Conservation (phyloP, 2,113 vertebrate species). For the Toxotes chatareus region DNA sequence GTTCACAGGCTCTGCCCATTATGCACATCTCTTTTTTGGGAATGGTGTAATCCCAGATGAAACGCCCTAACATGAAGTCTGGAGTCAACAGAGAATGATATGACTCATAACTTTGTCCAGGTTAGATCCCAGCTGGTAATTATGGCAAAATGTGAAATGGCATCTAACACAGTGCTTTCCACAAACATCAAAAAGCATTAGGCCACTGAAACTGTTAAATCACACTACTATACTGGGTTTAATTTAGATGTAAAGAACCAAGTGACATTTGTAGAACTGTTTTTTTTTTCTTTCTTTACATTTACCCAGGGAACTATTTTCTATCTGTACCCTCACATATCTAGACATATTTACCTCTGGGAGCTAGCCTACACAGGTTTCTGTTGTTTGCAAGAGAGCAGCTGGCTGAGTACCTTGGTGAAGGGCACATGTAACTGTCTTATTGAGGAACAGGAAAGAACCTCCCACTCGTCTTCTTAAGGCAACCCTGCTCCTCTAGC, state of each 20-base stretch:
- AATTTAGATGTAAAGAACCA: slow-evolving; percentile 13
- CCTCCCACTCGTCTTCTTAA: slow-evolving; percentile 74
- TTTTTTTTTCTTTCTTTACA: slow-evolving; percentile 18
- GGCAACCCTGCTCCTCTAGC: slow-evolving; percentile 76
- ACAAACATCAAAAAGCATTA: background rate
- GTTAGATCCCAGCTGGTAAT: slow-evolving; percentile 20
- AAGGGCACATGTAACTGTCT: slow-evolving; percentile 70
- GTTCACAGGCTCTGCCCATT: slow-evolving; percentile 26
- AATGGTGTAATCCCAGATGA: slow-evolving; percentile 27
- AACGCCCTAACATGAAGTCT: slow-evolving; percentile 1
- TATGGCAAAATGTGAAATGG: slow-evolving; percentile 27
- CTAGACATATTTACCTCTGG: slow-evolving; percentile 38
- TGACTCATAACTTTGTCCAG: background rate
- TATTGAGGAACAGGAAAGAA: slow-evolving; percentile 75
- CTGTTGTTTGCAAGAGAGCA: slow-evolving; percentile 60
- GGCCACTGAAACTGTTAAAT: background rate
- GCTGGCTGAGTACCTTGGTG: slow-evolving; percentile 64
- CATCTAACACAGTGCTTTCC: slow-evolving; percentile 23
- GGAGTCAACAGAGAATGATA: slow-evolving; percentile 14
- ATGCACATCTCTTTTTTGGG: slow-evolving; percentile 19
- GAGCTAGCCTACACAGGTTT: slow-evolving; percentile 46
- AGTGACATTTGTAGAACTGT: background rate
- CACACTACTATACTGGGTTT: background rate
- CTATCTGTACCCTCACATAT: slow-evolving; percentile 18
- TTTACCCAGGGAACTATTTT: slow-evolving; percentile 27